Evolutionary conservation across 2,888 invertebrate species (phyloP).

Genomic region (Antheraea assamensis): DNA sequence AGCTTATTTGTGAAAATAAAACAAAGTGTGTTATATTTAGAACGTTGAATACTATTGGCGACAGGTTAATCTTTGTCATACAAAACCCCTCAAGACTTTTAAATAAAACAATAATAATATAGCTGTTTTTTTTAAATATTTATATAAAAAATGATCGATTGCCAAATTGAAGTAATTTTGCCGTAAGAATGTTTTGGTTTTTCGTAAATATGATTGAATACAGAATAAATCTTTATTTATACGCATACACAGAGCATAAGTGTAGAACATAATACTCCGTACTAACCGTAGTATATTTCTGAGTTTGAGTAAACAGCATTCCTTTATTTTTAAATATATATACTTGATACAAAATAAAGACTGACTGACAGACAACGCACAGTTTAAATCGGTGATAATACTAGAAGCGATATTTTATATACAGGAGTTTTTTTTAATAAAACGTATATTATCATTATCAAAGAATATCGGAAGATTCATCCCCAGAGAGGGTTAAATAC

Average conservation of each 20-base stretch:
- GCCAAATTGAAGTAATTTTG: background rate
- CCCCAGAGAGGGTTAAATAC: no score
- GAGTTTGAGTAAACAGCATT: background rate
- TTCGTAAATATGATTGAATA: background rate
- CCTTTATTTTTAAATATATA: background rate
- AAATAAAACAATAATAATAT: no score
- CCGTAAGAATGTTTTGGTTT: background rate
- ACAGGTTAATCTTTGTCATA: no score
- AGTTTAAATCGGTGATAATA: no score
- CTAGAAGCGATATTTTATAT: no score
- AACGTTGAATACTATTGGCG: no score
- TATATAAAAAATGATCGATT: background rate
- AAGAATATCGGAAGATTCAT: no score
- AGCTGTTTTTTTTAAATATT: no score
- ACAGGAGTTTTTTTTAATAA: no score
- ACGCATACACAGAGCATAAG: background rate
- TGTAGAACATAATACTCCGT: background rate
- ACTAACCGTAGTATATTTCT: background rate
- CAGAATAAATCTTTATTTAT: background rate
- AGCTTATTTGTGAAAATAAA: background rate
- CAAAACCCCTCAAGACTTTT: no score
- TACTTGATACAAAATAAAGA: background rate
- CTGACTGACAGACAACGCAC: no score
- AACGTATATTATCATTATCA: no score
- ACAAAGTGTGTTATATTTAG: background rate